A percentile compares a stretch with the other conserved stretches of the same genome.
Evolutionary conservation across 2,888 invertebrate species (phyloP).

Genomic region (Notodonta dromedarius): DNA sequence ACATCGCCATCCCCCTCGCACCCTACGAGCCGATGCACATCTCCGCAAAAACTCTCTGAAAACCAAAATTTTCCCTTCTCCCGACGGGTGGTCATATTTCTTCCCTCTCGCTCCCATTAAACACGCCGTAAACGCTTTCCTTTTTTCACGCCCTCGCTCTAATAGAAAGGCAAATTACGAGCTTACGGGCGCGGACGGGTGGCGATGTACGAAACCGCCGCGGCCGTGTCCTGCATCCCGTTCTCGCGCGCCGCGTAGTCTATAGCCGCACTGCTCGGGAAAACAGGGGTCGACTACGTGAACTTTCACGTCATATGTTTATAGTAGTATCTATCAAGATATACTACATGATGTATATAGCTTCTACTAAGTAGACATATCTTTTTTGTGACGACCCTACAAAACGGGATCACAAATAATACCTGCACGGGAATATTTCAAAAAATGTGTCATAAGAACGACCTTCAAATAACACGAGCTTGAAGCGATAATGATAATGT

Average conservation of each 20-base stretch:
- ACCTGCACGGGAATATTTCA: background rate
- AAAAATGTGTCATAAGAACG: background rate
- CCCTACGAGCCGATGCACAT: constrained; percentile 78
- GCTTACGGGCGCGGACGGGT: constrained; percentile 84
- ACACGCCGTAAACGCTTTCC: constrained; percentile 84
- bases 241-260: constrained; percentile 60
- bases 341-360: constrained; percentile 17
- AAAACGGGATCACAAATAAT: too few species aligned
- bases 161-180: constrained; percentile 85
- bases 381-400: background rate
- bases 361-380: constrained; percentile 14
- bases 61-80: constrained; percentile 83
- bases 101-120: constrained; percentile 84
- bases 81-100: constrained; percentile 82
- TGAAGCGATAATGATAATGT: background rate
- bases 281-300: constrained; percentile 76
- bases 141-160: constrained; percentile 85
- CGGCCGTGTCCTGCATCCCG: constrained; percentile 67
- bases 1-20: constrained; percentile 73
- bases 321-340: constrained; percentile 53
- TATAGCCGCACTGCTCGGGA: constrained; percentile 66
- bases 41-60: constrained; percentile 82
- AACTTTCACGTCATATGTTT: constrained; percentile 78
- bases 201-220: constrained; percentile 82
- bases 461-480: constrained; percentile 1